Base-by-base conservation (phyloP, 2,113 vertebrate genomes). In the Poeciliopsis prolifica region DNA sequence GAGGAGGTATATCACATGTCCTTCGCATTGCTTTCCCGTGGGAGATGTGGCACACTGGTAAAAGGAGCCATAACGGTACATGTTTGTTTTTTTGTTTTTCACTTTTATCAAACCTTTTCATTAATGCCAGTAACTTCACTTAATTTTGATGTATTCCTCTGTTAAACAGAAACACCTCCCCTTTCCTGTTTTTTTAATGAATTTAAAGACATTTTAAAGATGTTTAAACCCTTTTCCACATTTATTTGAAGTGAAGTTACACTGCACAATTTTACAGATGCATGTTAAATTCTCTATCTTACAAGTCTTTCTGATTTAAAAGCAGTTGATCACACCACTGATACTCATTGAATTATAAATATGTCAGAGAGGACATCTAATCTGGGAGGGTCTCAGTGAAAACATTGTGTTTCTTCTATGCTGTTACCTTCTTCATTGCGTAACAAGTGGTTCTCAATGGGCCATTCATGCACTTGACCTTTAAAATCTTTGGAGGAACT, bases 391-490 rank as follows among this genome's bases (percentile, higher is more conserved):
- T 86, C 73, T 80, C 29, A 61, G 72, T 78, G 80, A 82, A 89
- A 88, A 84, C 68, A 80, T 88, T 81, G 92, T 82, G 84, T 84
- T 84, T 69, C 22, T 51, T 88, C 67, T 90, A 85, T 91, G 70
- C 65, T 8, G 78, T 92, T 93, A 89, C 85, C 84, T 81, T 62
- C 80, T 30, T 64, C 54, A 60, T 92, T 92, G 79, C 92, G 78
- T 90, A 86, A 70, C 79, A 70, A 84, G 73, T 70, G 70, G 63
- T 79, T 88, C 84, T 86, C 87, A 89, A 88, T 81, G 79, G 87
- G 87, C 81, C 83, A 83, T 79, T 87, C 70, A 84, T 72, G n/a
- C 72, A 72, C 77, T 87, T 87, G 86, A 93, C 91, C 91, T 87
- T 92, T 85, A 91, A 84, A 87, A 81, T 76, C 75, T 83, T 60